Evolutionary conservation across 1,140 invertebrate species (phyloP), one percentile per base, ranked within the genome.

Genomic region (Cydia pomonella): DNA sequence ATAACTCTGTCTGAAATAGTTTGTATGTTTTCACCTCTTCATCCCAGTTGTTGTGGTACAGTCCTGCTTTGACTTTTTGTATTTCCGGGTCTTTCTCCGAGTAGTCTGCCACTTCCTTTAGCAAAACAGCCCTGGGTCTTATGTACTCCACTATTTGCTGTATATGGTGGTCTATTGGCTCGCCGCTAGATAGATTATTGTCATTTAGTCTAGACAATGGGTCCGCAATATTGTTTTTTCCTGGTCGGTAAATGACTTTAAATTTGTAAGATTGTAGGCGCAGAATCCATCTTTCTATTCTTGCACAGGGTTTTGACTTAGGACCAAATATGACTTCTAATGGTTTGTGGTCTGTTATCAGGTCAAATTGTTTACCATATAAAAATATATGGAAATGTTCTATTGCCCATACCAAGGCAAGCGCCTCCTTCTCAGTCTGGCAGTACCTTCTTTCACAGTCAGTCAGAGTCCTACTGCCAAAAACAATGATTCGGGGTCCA

Each of bases 381-480:
- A 83, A 25, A 33, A 80, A 83, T 47, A 66, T 81, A 38, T 84
- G 79, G 12, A 85, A 86, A 29, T 80, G 77, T 76, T 73, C 84
- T 9, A 75, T 16, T 1, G 74, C 29, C 64, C 63, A 74, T 12
- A 74, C 73, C 5, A 74, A 16, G 16, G 73, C 80, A 2, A 92
- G 75, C 72, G 81, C 83, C 81, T 93, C 90, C 64, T 88, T 86
- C 76, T 93, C 90, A 1, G 85, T 93, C 74, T 93, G 87, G 6
- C 82, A 93, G 75, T 93, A 93, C 29, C 87, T 74, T 75, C 79
- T 83, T 80, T 93, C 86, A 23, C 41, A 64, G 0, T 69, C 62
- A 0, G 62, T 50, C 13, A 75, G 16, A 12, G 21, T 75, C 69
- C 44, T 74, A 13, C 23, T 12, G 21, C 74, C 64, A 18, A 3